Evolutionary conservation across 2,888 invertebrate genomes (phyloP), one percentile per base, ranked within the genome.

Genomic region (Microlaimidae sp.): DNA sequence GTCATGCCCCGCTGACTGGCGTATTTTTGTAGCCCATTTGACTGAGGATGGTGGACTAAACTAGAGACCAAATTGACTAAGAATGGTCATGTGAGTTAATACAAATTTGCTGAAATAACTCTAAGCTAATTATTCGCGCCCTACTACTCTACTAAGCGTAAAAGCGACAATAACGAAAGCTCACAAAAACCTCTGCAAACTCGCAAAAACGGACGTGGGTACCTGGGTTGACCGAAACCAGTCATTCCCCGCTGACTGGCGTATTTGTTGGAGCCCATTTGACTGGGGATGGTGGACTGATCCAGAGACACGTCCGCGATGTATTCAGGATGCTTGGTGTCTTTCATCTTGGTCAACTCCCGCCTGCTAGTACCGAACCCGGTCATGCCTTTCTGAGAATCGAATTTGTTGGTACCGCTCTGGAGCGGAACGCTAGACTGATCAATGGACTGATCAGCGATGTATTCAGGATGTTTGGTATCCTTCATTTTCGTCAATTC

Each of bases 381-480:
- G 28, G 56, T 56, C 56, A 56, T 56, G 1, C 56, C 51, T 56
- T 64, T 64, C 56, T 66, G 66, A 27, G 62, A 62, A 41, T 64
- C 66, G 59, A 63, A 66, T 52, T 61, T 63, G 62, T 66, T 66
- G 53, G 63, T 64, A 58, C 69, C 69, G 42, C 64, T 66, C 58
- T 69, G 69, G 21, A 66, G 61, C 46, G 67, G 67, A 52, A 69
- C 67, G 56, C 64, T 60, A 19, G 61, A 58, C 58, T 69, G 69
- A 54, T 69, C 69, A 46, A 65, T 63, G 5, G 27, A 17, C 45
- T 60, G 61, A 60, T 68, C 68, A 61, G 64, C 63, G 53, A 63
- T 61, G 58, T 69, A 69, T 49, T 69, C 69, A 40, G 69, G 69
- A 56, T 69, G 69, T 58, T 69, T 69, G 42, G 63, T 58, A 58